Percentiles rank a stretch among this genome's conserved stretches.
Evolutionary conservation across 1,140 invertebrate genomes (phyloP).

Genomic region (Drosophila sp.): DNA sequence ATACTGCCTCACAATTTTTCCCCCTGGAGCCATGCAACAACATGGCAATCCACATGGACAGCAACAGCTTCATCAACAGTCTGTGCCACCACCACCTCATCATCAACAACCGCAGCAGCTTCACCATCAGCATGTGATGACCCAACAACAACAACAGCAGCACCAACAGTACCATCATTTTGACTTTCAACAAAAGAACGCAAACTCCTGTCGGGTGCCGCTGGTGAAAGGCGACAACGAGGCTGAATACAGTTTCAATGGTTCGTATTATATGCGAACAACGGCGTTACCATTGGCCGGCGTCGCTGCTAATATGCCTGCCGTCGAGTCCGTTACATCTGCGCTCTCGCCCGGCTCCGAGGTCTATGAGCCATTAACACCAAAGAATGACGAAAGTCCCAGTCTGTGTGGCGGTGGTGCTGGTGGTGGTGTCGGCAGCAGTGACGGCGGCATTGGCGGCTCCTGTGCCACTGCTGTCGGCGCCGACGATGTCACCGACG

Average conservation of each 20-base stretch:
- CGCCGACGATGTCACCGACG: slow-evolving; percentile 47
- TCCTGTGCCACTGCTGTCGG: slow-evolving; percentile 12
- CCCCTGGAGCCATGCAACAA: slow-evolving; percentile 21
- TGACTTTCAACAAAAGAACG: slow-evolving; percentile 60
- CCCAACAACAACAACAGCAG: slow-evolving; percentile 48
- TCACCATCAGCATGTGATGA: slow-evolving; percentile 34
- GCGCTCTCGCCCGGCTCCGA: slow-evolving; percentile 76
- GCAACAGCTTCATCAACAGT: slow-evolving; percentile 48
- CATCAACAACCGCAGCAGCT: slow-evolving; percentile 52
- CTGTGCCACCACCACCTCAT: slow-evolving; percentile 34
- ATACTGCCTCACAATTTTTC: slow-evolving; percentile 55
- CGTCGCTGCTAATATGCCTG: slow-evolving; percentile 37
- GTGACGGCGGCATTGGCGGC: slow-evolving; percentile 5
- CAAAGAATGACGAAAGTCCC: slow-evolving; percentile 81
- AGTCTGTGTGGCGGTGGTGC: slow-evolving; percentile 72
- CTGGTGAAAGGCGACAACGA: slow-evolving; percentile 70
- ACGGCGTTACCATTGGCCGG: slow-evolving; percentile 47
- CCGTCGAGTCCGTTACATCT: slow-evolving; percentile 52
- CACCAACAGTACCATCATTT: slow-evolving; percentile 67
- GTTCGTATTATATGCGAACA: slow-evolving; percentile 73
- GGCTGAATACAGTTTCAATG: slow-evolving; percentile 75
- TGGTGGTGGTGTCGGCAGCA: slow-evolving; percentile 23
- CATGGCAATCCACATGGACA: slow-evolving; percentile 24
- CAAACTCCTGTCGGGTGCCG: slow-evolving; percentile 55
- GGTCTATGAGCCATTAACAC: slow-evolving; percentile 82